These are phyloP conservation scores for Epinotia nisella DNA, from an alignment of 2,888 invertebrate genomes.

Conservation along the genomic window DNA sequence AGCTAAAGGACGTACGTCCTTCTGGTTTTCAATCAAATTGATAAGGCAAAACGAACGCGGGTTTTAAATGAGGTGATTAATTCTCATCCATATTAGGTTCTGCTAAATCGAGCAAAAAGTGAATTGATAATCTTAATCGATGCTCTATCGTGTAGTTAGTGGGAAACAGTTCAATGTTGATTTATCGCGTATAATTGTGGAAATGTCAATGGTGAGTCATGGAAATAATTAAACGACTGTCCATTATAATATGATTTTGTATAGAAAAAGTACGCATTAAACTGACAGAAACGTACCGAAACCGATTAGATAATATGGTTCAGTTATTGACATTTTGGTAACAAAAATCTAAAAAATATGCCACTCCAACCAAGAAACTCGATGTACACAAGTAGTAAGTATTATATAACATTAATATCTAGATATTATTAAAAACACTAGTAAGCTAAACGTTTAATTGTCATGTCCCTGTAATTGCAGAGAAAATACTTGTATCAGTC, in stretches of 20 bases:
- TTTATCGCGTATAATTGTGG: not conserved
- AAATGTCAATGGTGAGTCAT: no score
- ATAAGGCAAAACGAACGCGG: constrained; percentile 30
- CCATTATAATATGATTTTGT: no score
- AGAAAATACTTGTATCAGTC: not conserved
- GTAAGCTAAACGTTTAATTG: not conserved
- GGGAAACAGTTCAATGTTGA: not conserved
- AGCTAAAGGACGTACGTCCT: not conserved
- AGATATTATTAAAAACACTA: not conserved
- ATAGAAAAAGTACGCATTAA: no score
- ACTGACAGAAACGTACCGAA: no score
- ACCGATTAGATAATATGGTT: no score
- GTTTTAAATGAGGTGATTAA: constrained; percentile 29
- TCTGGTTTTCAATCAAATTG: not conserved
- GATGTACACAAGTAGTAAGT: no score
- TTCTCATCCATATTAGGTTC: constrained; percentile 21
- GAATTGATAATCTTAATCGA: constrained; percentile 8
- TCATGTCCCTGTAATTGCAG: not conserved
- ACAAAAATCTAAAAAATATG: no score
- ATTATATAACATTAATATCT: no score
- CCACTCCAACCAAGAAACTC: no score
- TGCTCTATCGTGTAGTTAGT: not conserved
- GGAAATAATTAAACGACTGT: not conserved
- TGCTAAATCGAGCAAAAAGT: constrained; percentile 18
- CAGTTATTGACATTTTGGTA: no score